Conservation (phyloP, 1,140 invertebrate species). For the Trachelipus rathkii region DNA sequence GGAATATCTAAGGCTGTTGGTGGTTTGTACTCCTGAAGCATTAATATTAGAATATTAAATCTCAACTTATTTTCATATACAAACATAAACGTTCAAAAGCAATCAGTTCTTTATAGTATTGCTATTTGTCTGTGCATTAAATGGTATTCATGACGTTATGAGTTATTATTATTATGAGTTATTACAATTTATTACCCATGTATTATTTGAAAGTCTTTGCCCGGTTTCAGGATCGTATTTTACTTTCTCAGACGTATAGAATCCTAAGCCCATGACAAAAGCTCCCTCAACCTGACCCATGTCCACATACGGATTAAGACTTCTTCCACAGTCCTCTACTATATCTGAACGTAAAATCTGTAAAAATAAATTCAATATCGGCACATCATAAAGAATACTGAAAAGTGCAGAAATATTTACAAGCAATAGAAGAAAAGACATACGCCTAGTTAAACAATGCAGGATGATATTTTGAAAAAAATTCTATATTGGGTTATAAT, state of each 20-base stretch:
- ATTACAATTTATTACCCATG: constrained; percentile 60
- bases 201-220: constrained; percentile 65
- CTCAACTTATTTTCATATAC: not conserved
- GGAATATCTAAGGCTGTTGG: constrained; percentile 79
- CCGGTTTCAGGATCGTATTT: constrained; percentile 64
- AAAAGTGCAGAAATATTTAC: not conserved
- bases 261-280: constrained; percentile 80
- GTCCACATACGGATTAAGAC: constrained; percentile 67
- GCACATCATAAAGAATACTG: no score
- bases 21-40: constrained; percentile 67
- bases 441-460: not conserved
- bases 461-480: not conserved
- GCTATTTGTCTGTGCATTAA: no score
- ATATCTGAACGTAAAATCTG: constrained; percentile 50
- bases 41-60: not conserved
- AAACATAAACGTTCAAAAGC: not conserved
- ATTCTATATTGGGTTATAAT: constrained; percentile 48
- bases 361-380: not conserved
- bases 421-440: not conserved
- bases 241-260: constrained; percentile 70
- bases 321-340: constrained; percentile 52
- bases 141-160: not conserved
- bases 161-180: no score
- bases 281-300: constrained; percentile 84
- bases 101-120: not conserved